Percentiles rank a stretch among this genome's conserved stretches.
Conservation (phyloP, 2,888 invertebrate genomes). For the Drosophila neonasuta region DNA sequence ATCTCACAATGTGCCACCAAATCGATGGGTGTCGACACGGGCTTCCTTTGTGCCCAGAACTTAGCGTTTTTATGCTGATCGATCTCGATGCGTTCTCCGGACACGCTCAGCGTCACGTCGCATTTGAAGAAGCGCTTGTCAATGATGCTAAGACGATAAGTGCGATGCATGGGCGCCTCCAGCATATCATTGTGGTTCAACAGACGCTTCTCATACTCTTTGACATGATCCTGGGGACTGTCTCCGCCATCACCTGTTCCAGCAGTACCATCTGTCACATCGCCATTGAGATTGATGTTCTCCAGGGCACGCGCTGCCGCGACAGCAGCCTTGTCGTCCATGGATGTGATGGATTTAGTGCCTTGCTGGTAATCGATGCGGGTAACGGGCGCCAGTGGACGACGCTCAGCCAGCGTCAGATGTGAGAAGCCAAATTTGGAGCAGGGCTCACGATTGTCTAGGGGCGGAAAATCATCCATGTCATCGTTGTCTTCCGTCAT, state of each 20-base stretch:
- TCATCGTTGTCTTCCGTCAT: conserved; percentile 97
- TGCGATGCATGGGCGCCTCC: conserved; percentile 93
- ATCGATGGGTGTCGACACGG: conserved; percentile 93
- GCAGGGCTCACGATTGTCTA: conserved; percentile 93
- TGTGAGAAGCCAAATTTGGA: conserved; percentile 96
- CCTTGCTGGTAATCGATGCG: conserved; percentile 77
- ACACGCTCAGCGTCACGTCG: conserved; percentile 93
- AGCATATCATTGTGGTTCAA: conserved; percentile 89
- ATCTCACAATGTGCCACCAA: conserved; percentile 93
- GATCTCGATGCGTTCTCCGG: conserved; percentile 95
- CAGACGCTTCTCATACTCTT: conserved; percentile 86
- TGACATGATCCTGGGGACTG: conserved; percentile 57
- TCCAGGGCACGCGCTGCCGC: conserved; percentile 73
- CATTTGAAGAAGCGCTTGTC: conserved; percentile 91
- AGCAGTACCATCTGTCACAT: conserved; percentile 51
- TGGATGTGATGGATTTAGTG: conserved; percentile 82
- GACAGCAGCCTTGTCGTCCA: conserved; percentile 81
- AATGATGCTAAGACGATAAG: conserved; percentile 89
- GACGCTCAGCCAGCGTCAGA: conserved; percentile 92
- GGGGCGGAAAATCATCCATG: conserved; percentile 94
- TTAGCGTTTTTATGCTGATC: conserved; percentile 87
- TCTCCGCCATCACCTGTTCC: conserved; percentile 27
- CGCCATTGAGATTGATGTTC: conserved; percentile 63
- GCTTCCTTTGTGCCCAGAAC: conserved; percentile 88
- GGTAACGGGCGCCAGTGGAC: conserved; percentile 76